Percentiles rank a stretch among this genome's conserved stretches.
Evolutionary conservation across 2,888 invertebrate genomes (phyloP).

Genomic region (Laothoe populi): DNA sequence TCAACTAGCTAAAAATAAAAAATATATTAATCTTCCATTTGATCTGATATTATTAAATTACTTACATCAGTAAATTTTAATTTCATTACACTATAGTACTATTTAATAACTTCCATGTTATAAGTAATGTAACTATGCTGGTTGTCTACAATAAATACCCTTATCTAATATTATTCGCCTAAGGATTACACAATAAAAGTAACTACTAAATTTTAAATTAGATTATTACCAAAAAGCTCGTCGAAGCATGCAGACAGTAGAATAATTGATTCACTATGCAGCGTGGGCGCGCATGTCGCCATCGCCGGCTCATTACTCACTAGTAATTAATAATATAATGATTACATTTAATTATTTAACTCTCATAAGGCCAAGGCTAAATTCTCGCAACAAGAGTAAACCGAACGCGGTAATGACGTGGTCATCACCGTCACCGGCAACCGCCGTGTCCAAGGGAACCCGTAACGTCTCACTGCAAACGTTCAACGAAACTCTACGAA

Average conservation of each 20-base stretch:
- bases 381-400: conserved; percentile 84
- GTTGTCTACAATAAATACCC: conserved; percentile 83
- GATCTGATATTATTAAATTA: conserved; percentile 60
- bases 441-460: conserved; percentile 39
- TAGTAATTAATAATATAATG: conserved; percentile 71
- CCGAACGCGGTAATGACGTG: conserved; percentile 60
- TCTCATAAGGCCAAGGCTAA: conserved; percentile 85
- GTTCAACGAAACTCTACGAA: conserved; percentile 42
- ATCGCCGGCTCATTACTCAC: conserved; percentile 70
- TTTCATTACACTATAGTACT: conserved; percentile 76
- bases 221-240: conserved; percentile 85
- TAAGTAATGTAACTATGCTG: conserved; percentile 80
- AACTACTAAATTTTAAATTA: conserved; percentile 83
- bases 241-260: conserved; percentile 84
- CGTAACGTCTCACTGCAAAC: conserved; percentile 44
- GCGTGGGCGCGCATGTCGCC: conserved; percentile 74
- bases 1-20: conserved; percentile 84
- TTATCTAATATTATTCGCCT: conserved; percentile 80
- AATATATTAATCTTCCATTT: conserved; percentile 82
- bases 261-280: conserved; percentile 80
- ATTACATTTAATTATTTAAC: conserved; percentile 82
- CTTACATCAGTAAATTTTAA: conserved; percentile 74
- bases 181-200: conserved; percentile 82
- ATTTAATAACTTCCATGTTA: conserved; percentile 78
- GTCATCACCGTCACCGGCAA: conserved; percentile 21